These are phyloP conservation scores for Leptinotarsa haldemani DNA, from an alignment of 2,888 invertebrate genomes.

Conservation along the genomic window DNA sequence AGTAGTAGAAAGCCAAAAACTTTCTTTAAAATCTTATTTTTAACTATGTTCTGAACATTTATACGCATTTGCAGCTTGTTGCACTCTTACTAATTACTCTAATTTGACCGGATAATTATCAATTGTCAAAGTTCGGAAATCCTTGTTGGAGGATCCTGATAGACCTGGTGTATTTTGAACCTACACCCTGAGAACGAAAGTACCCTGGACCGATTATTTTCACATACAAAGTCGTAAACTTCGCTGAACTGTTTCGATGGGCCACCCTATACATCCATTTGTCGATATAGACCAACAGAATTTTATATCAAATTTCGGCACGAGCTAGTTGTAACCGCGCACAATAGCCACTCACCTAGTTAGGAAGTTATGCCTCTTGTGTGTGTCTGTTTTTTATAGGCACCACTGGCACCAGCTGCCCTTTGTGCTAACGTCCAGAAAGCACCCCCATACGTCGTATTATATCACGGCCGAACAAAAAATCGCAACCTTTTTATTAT, in stretches of 20 bases:
- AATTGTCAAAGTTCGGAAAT: no score
- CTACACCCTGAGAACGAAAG: no score
- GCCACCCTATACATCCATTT: constrained; percentile 8
- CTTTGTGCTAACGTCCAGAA: constrained; percentile 38
- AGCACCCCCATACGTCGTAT: constrained; percentile 35
- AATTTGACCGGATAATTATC: no score
- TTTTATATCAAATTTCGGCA: constrained; percentile 36
- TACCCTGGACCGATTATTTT: no score
- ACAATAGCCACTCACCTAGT: constrained; percentile 39
- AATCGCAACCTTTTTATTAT: constrained; percentile 32
- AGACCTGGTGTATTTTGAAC: no score
- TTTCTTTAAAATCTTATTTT: no score
- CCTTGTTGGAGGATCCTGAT: no score
- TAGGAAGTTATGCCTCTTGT: constrained; percentile 30
- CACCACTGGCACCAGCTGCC: constrained; percentile 39
- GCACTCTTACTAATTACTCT: no score
- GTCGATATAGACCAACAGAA: not conserved
- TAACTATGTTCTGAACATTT: no score
- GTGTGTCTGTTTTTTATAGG: constrained; percentile 39
- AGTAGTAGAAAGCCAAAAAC: no score
- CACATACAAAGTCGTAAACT: no score
- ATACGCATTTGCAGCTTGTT: no score
- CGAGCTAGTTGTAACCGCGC: constrained; percentile 28
- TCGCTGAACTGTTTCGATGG: not conserved
- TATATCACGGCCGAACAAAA: constrained; percentile 32